Conservation (phyloP, 1,140 invertebrate genomes). For the Drosophila equinoxialis region DNA sequence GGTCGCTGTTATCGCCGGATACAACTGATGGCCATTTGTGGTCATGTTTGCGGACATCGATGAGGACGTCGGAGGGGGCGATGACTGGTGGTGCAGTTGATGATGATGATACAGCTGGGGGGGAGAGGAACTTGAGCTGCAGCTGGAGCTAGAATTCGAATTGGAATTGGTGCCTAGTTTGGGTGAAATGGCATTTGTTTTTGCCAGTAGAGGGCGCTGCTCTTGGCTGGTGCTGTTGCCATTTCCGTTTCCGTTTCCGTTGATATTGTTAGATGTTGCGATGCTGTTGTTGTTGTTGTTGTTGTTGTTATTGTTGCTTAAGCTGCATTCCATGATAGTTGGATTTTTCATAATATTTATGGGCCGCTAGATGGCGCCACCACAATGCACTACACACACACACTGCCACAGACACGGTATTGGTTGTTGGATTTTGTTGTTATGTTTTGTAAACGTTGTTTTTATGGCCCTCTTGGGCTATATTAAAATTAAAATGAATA, state of each 20-base stretch:
- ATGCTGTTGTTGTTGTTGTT: conserved; percentile 48
- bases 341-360: conserved; percentile 82
- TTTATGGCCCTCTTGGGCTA: conserved; percentile 75
- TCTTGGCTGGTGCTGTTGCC: conserved; percentile 66
- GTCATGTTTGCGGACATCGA: conserved; percentile 71
- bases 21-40: conserved; percentile 84
- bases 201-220: conserved; percentile 53
- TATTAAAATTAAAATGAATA: conserved; percentile 67
- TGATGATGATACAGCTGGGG: conserved; percentile 33
- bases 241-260: conserved; percentile 74
- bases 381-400: conserved; percentile 19
- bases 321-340: conserved; percentile 75
- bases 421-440: conserved; percentile 32
- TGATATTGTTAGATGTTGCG: conserved; percentile 60
- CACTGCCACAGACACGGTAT: conserved; percentile 12
- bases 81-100: conserved; percentile 45
- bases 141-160: conserved; percentile 53
- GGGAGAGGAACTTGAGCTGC: conserved; percentile 42
- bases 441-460: conserved; percentile 38
- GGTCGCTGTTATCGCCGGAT: conserved; percentile 90
- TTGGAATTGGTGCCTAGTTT: conserved; percentile 51
- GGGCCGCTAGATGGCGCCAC: conserved; percentile 70
- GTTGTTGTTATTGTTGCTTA: conserved; percentile 60
- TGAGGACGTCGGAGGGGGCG: conserved; percentile 33
- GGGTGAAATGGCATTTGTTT: conserved; percentile 54